Base-by-base conservation (phyloP, 2,113 vertebrate genomes). In the Oreochromis spilurus region DNA sequence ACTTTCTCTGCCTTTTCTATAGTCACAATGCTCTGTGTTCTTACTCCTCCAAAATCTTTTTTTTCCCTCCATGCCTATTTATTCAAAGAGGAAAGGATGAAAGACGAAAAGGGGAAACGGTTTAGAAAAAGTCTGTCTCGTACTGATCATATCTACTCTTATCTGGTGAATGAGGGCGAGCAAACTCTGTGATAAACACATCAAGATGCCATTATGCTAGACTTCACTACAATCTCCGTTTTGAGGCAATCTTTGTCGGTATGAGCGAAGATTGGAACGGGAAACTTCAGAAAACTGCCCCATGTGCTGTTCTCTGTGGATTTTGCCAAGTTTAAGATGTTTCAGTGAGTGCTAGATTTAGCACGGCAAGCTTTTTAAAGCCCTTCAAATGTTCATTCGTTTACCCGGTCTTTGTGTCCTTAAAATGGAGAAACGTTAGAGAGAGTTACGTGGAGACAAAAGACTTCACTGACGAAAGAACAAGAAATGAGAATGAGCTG, bases 141-240 rank as follows among this genome's bases (percentile, higher is more conserved):
- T 43, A 29, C 81, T 12, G 89, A 94, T 94, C 7, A 2, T 86
- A 94, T 93, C 94, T 82, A 52, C 50, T 82, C 45, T 93, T 93
- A 95, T 93, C 88, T 90, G 85, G 57, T 89, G 50, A 87, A 89
- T 81, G 70, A 90, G 90, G 89, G 77, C 45, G 1, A 70, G 52
- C 55, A 75, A 91, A 85, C 84, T 10, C 19, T 84, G 75, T 79
- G 85, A 93, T 89, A 92, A 93, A 91, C 90, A 81, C 78, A 79
- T 79, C 65, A 90, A 82, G 90, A 85, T 29, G 77, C 82, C 70
- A 79, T 88, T 84, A 84, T 6, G 40, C 83, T 50, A 77, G 78
- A 85, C 78, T 72, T 89, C 58, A 50, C 77, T 79, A 24, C 86
- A 84, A 48, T 50, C 12, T 75, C 36, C 40, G 48, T 65, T 80